Evolutionary conservation across 2,113 vertebrate species (phyloP).

Genomic region (Hemibagrus wyckioides): DNA sequence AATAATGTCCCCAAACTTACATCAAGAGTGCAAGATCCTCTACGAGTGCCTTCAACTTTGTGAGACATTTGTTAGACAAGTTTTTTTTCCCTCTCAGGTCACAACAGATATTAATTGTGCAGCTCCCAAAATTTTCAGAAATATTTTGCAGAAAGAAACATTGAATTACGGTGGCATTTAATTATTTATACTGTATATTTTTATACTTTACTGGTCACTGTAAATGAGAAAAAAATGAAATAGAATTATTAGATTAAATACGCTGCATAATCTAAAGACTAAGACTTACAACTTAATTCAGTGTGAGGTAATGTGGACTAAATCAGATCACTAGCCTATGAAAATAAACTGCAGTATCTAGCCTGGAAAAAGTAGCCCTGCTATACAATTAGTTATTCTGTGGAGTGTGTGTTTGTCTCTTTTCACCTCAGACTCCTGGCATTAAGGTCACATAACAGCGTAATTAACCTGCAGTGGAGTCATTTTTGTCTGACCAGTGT

Average conservation of each 20-base stretch:
- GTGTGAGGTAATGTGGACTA: too few relatives aligned
- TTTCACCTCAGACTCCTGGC: background rate
- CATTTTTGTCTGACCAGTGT: background rate
- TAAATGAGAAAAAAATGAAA: background rate
- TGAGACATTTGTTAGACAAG: too few relatives aligned
- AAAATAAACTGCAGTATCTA: background rate
- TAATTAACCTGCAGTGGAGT: background rate
- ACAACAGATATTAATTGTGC: background rate
- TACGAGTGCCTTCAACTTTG: background rate
- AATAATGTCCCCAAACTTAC: background rate
- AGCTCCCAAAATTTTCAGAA: background rate
- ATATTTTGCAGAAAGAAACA: background rate
- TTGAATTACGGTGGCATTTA: too few relatives aligned
- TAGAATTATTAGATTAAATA: background rate
- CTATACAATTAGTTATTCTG: background rate
- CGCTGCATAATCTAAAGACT: background rate
- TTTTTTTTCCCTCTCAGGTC: background rate
- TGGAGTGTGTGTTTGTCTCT: background rate
- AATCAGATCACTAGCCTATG: background rate
- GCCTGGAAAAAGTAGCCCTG: background rate
- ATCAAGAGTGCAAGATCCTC: background rate
- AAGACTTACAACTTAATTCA: too few relatives aligned
- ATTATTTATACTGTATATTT: too few relatives aligned
- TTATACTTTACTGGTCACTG: too few relatives aligned
- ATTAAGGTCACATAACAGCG: background rate